Evolutionary conservation across 2,113 vertebrate genomes (phyloP), one percentile per base, ranked within the genome.

Genomic region (Dascyllus trimaculatus): DNA sequence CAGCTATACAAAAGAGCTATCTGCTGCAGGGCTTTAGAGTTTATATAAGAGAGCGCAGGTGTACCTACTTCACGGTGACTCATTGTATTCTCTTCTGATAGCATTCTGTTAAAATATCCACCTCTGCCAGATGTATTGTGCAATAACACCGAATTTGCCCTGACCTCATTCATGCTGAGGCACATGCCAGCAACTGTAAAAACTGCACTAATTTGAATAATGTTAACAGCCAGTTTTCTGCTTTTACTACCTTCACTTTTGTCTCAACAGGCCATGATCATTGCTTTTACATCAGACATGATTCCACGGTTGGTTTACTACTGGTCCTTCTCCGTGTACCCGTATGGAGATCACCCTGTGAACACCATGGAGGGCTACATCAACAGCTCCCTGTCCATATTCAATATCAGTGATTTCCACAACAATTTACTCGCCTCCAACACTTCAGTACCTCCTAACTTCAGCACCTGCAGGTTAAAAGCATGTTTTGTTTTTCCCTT

Each of bases 281-380:
- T 98, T 61, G 97, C 97, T 56, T 99, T 99, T 76, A 98, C 96
- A 0, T 99, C 97, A 3, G 97, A 99, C 85, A 98, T 99, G 97
- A 97, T 99, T 76, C 97, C 97, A 52, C 96, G 97, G 0, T 79
- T 99, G 83, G 97, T 99, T 46, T 99, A 98, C 91, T 99, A 98
- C 89, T 99, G 97, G 97, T 96, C 97, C 43, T 97, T 99, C 90
- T 99, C 97, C 0, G 85, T 98, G 38, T 94, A 93, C 57, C 96
- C 96, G 1, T 97, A 97, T 0, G 94, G 94, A n/a, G 70, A 89
- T 14, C 82, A 95, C 21, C 7, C 6, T 6, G 56, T 53, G 15
- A 46, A 94, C 86, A 97, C 96, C 38, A 98, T 99, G 97, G 25
- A 93, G 40, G 97, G 97, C 0, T 99, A 97, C 89, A 99, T 98